Conservation (phyloP, 2,797 vertebrate species). For the Cirrhinus mrigala region DNA sequence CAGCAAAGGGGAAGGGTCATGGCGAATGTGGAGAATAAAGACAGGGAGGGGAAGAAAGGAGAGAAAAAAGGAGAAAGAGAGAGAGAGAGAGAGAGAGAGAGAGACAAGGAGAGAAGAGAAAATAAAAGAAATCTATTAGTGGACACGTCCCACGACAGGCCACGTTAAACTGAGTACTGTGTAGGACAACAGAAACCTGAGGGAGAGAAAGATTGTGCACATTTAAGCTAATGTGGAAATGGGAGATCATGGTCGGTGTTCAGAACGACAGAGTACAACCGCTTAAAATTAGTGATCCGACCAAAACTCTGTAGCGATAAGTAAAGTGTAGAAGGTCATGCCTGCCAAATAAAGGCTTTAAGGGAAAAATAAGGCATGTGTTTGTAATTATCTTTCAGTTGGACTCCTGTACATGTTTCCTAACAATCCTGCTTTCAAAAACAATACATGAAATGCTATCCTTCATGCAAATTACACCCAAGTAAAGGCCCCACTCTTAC, state of each 20-base stretch:
- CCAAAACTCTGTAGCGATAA: not conserved
- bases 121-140: slow-evolving; percentile 76
- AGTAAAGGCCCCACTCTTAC: not conserved
- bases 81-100: slow-evolving; percentile 56
- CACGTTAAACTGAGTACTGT: slow-evolving; percentile 65
- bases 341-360: not conserved
- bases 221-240: slow-evolving; percentile 43
- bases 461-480: not conserved
- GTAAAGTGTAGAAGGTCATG: slow-evolving; percentile 11
- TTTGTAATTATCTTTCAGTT: not conserved
- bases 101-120: slow-evolving; percentile 71
- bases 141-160: slow-evolving; percentile 63
- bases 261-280: not conserved
- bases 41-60: slow-evolving; percentile 60
- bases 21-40: slow-evolving; percentile 67
- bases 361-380: slow-evolving; percentile 14
- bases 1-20: slow-evolving; percentile 71
- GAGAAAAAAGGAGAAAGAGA: slow-evolving; percentile 50
- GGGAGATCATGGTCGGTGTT: slow-evolving; percentile 14
- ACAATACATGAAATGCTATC: not conserved
- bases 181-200: slow-evolving; percentile 66
- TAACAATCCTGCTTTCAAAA: not conserved
- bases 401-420: not conserved
- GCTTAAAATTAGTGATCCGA: not conserved
- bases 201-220: slow-evolving; percentile 48